Conservation (phyloP, 92 coral and sea anemone species). For the Epizoanthus fatuus region DNA sequence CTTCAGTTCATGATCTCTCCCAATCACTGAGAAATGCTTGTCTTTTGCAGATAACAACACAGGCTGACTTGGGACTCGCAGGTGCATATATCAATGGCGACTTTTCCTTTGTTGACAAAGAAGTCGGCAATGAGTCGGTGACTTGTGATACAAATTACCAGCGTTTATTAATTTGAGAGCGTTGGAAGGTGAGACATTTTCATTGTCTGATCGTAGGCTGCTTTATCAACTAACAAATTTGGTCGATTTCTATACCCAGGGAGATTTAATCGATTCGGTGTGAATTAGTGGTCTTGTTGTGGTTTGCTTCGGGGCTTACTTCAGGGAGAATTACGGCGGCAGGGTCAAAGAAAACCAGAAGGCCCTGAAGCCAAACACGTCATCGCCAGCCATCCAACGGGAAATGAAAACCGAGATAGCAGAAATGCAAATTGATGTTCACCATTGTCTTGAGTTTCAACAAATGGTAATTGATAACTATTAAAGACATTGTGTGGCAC, state of each 20-base stretch:
- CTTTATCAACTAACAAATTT: not conserved
- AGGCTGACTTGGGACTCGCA: no score
- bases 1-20: no score
- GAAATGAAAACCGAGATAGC: slow-evolving; percentile 47
- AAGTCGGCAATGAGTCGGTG: no score
- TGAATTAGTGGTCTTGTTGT: not conserved
- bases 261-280: slow-evolving; percentile 28
- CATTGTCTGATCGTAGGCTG: not conserved
- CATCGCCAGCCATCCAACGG: slow-evolving; percentile 40
- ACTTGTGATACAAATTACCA: not conserved
- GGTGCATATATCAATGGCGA: no score
- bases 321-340: slow-evolving; percentile 22
- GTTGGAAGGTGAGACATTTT: not conserved
- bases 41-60: no score
- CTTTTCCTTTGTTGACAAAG: no score
- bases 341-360: slow-evolving; percentile 8
- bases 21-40: no score
- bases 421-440: slow-evolving; percentile 39
- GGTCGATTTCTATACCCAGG: slow-evolving; percentile 1
- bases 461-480: slow-evolving; percentile 54
- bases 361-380: slow-evolving; percentile 30
- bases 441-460: slow-evolving; percentile 38
- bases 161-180: not conserved
- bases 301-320: not conserved
- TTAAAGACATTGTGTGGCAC: slow-evolving; percentile 41